phyloP scores from a whole-genome alignment of 1,140 invertebrate genomes.

The Yoshiicerus persimilis region DNA sequence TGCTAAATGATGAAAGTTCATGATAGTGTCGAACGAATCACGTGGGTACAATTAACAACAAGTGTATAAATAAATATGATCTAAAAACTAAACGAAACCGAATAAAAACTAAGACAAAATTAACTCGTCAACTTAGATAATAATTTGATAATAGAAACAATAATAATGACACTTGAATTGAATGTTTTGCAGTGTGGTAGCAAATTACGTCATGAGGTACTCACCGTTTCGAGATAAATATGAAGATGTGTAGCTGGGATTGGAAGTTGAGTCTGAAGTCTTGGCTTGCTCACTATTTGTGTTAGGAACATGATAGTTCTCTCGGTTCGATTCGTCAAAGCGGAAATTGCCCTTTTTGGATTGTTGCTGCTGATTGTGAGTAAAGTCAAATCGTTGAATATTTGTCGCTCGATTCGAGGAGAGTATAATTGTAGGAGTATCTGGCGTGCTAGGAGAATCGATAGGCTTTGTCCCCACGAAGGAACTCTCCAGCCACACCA shows the following conservation, averaged over 20 bases:
- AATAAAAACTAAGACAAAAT: neutral
- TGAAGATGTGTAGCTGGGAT: constrained; percentile 2
- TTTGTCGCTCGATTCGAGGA: constrained; percentile 6
- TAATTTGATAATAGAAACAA: neutral
- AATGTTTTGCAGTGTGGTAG: neutral
- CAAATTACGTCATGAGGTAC: constrained; percentile 31
- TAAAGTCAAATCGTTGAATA: neutral
- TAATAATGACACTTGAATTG: neutral
- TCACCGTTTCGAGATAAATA: constrained; percentile 46
- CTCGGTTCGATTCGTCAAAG: constrained; percentile 28
- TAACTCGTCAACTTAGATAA: neutral
- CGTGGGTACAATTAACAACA: neutral
- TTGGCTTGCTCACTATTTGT: neutral
- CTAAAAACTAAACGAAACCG: neutral
- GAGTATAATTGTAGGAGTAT: constrained; percentile 54
- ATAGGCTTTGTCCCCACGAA: constrained; percentile 82
- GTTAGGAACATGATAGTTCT: constrained; percentile 1
- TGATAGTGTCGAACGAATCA: neutral
- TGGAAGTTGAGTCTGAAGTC: constrained; percentile 6
- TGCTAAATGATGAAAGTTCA: neutral
- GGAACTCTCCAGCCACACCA: constrained; percentile 86
- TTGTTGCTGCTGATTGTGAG: constrained; percentile 1
- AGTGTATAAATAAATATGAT: neutral
- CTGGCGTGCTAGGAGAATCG: constrained; percentile 78
- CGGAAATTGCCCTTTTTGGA: constrained; percentile 24